Base-by-base conservation (phyloP, 2,113 vertebrate species). In the Talpa occidentalis region DNA sequence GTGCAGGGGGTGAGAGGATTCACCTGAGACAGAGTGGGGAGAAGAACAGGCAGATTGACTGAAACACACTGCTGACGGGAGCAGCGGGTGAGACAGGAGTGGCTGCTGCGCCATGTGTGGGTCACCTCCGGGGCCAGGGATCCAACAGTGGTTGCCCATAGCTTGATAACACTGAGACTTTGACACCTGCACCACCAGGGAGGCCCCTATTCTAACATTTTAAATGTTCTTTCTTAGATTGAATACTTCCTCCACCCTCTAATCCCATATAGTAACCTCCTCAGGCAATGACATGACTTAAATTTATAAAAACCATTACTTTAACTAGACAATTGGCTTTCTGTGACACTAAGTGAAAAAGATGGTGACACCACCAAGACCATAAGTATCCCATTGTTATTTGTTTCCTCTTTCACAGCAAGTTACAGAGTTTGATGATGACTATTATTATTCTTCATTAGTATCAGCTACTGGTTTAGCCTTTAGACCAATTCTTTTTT, bases 281-380 rank as follows among this genome's bases (percentile, higher is more conserved):
- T 91, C 32, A 10, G 74, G 77, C 67, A 60, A 12, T 42, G 74
- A 67, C 10, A 26, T 54, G 62, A 74, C 73, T 90, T 70, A 76
- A 94, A 89, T 15, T 64, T 19, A 35, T 17, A 59, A 2, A 76
- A 92, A 87, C 76, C n/a, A 69, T 77, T 79, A 64, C 22, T 66
- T 94, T 73, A 24, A 16, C 47, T 49, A 82, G 69, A 62, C 59
- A 94, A 70, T 15, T 66, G 88, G 52, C 64, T 94, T 94, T 94
- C 85, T 62, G 35, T 78, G 91, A 64, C 73, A 37, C 78, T 94
- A 83, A 94, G 69, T 81, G 56, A 82, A 89, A 94, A 94, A 74
- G 66, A 62, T 32, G 22, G 60, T 82, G 83, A 81, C 17, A 62
- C 14, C 28, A 8, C 42, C 35, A 60, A 72, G 22, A 84, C 37